These are phyloP conservation scores for Acromyrmex heyeri DNA, from an alignment of 1,140 invertebrate genomes.

Conservation along the genomic window DNA sequence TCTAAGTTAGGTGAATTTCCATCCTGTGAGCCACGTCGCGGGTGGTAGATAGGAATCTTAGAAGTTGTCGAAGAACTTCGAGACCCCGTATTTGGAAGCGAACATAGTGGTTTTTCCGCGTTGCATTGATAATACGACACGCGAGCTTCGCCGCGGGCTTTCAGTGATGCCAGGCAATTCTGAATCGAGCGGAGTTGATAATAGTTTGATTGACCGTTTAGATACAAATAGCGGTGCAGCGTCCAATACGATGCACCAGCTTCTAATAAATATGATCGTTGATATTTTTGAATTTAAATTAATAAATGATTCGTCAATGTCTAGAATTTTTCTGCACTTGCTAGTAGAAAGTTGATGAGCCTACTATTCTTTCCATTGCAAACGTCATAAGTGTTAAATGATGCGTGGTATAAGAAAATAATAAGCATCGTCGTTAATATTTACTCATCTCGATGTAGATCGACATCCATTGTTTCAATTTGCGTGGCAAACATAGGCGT, in stretches of 20 bases:
- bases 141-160: constrained; percentile 11
- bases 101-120: neutral
- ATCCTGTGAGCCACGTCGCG: constrained; percentile 50
- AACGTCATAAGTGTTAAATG: neutral
- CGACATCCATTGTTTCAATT: constrained; percentile 36
- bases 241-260: neutral
- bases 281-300: constrained; percentile 14
- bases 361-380: neutral
- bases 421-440: constrained; percentile 47
- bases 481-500: constrained; percentile 16
- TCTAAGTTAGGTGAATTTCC: constrained; percentile 72
- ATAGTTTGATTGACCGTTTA: constrained; percentile 55
- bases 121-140: constrained; percentile 58
- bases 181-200: constrained; percentile 8
- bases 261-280: neutral
- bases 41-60: constrained; percentile 69
- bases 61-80: constrained; percentile 69
- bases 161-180: constrained; percentile 48
- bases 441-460: constrained; percentile 35
- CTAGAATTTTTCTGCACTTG: neutral
- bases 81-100: constrained; percentile 10
- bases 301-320: neutral
- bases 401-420: constrained; percentile 30
- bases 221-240: constrained; percentile 27
- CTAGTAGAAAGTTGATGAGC: neutral